These are phyloP conservation scores for Pontoporia blainvillei DNA, from an alignment of 2,113 vertebrate genomes.

Conservation along the genomic window DNA sequence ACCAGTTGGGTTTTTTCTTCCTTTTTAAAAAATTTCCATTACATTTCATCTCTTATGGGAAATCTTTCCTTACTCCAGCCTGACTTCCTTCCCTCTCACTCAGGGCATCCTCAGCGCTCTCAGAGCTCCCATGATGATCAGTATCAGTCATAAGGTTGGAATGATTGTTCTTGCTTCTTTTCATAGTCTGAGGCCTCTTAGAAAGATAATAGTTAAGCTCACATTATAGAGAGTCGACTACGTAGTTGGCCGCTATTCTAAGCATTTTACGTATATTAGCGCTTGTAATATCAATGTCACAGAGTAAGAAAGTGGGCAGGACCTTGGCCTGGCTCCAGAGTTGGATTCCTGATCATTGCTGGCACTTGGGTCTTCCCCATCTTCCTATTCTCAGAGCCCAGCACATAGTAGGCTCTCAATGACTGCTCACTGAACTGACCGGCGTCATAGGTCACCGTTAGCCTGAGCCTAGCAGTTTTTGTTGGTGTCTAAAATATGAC, in stretches of 20 bases:
- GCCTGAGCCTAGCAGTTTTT: not conserved
- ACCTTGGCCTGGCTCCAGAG: not conserved
- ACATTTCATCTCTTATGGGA: not conserved
- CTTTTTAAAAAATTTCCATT: not conserved
- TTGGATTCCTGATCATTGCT: not conserved
- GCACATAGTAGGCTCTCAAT: not conserved
- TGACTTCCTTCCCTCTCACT: not conserved
- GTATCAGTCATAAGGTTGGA: not conserved
- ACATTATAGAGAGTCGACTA: not conserved
- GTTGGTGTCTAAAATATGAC: not conserved
- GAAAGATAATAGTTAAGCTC: not conserved
- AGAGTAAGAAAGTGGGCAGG: not conserved
- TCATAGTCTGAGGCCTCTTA: not conserved
- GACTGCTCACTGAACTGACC: not conserved
- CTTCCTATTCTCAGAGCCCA: not conserved
- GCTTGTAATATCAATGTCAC: not conserved
- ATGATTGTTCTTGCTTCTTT: not conserved
- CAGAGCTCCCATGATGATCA: not conserved
- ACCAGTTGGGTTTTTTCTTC: not conserved
- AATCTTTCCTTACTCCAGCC: not conserved
- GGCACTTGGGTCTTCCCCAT: not conserved
- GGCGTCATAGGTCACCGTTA: rapidly evolving
- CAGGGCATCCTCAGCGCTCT: not conserved
- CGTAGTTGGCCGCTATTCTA: not conserved
- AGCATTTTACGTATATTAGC: not conserved